Percentiles rank a stretch among this genome's conserved stretches.
These are phyloP conservation scores for Paralvinella palmiformis DNA, from an alignment of 1,140 invertebrate genomes.

Conservation along the genomic window DNA sequence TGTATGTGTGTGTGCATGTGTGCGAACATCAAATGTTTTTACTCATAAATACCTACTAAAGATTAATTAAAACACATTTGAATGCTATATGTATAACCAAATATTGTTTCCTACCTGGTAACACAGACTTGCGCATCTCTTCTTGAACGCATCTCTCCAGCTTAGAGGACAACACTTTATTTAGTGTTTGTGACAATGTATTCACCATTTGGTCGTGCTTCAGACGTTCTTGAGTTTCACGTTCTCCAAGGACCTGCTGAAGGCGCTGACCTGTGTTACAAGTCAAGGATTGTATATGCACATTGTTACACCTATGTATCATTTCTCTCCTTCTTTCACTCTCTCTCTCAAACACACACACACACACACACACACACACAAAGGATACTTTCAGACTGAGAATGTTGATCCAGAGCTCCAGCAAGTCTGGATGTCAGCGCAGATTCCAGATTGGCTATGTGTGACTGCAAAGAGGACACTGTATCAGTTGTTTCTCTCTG, in stretches of 20 bases:
- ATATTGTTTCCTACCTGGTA: too few relatives aligned
- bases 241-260: slow-evolving; percentile 24
- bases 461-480: slow-evolving; percentile 25
- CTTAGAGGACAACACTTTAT: slow-evolving; percentile 32
- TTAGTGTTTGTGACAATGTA: slow-evolving; percentile 37
- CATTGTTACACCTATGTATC: too few relatives aligned
- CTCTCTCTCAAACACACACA: not conserved
- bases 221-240: slow-evolving; percentile 29
- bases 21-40: too few relatives aligned
- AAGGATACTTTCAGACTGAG: slow-evolving; percentile 44
- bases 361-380: not conserved
- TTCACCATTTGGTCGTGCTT: slow-evolving; percentile 30
- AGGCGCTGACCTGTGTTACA: slow-evolving; percentile 24
- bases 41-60: too few relatives aligned
- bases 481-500: slow-evolving; percentile 31
- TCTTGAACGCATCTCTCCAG: slow-evolving; percentile 37
- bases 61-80: too few relatives aligned
- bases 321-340: too few relatives aligned
- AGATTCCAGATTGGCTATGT: not conserved
- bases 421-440: slow-evolving; percentile 29
- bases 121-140: slow-evolving; percentile 33
- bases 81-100: too few relatives aligned
- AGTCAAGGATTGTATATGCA: slow-evolving; percentile 2
- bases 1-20: too few relatives aligned
- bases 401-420: slow-evolving; percentile 33